A percentile compares a stretch with the other conserved stretches of the same genome.
Conservation (phyloP, 2,113 vertebrate genomes). For the Anolis sagrei region DNA sequence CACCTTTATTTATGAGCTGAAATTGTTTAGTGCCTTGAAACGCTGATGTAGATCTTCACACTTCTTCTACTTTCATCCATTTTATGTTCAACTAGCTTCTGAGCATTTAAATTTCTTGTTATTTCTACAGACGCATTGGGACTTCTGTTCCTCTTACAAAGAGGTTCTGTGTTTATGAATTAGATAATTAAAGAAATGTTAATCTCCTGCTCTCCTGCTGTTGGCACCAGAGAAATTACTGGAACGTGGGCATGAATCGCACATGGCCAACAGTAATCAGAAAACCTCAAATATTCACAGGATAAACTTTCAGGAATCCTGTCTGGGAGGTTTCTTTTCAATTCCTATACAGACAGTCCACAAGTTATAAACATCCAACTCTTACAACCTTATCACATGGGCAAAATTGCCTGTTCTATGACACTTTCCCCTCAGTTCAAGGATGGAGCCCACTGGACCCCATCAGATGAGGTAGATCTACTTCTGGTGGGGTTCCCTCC, state of each 20-base stretch:
- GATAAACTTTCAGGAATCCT: background rate
- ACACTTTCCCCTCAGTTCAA: too few relatives aligned
- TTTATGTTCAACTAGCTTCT: background rate
- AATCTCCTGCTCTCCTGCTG: background rate
- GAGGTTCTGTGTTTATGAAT: slow-evolving; percentile 6
- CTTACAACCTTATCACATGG: too few relatives aligned
- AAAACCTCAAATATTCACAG: background rate
- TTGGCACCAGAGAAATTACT: background rate
- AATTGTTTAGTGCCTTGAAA: slow-evolving; percentile 10
- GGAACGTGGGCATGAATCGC: background rate
- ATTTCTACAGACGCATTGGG: background rate
- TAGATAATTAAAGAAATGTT: background rate
- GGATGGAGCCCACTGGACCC: too few relatives aligned
- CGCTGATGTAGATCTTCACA: background rate
- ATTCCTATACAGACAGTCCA: background rate
- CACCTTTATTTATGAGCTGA: slow-evolving; percentile 6
- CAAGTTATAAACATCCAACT: too few relatives aligned
- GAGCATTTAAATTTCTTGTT: background rate
- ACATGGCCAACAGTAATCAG: background rate
- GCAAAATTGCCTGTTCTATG: too few relatives aligned
- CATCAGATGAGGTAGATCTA: too few relatives aligned
- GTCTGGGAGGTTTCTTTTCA: too few relatives aligned
- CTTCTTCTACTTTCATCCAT: background rate
- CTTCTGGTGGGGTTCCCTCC: too few relatives aligned
- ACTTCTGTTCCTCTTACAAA: background rate